Conservation (phyloP, 2,113 vertebrate species). For the Heptranchias perlo region DNA sequence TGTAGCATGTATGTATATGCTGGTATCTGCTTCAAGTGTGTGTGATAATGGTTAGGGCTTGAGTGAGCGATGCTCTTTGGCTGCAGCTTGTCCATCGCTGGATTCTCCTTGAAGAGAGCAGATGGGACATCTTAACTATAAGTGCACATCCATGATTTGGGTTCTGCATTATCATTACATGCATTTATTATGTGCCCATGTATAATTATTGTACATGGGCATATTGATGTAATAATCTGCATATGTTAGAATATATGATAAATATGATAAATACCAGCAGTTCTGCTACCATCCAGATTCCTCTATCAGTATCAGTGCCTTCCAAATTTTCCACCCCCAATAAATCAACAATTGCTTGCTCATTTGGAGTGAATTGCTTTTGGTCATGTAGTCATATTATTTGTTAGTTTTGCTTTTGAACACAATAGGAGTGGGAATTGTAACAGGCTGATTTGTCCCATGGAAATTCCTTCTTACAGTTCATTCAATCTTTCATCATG, state of each 20-base stretch:
- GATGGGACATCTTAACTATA: background rate
- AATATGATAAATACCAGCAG: background rate
- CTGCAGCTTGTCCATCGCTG: background rate
- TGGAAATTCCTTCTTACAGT: background rate
- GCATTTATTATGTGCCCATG: background rate
- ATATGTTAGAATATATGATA: background rate
- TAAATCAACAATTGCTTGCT: background rate
- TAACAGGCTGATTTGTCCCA: background rate
- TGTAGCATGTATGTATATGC: background rate
- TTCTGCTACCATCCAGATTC: background rate
- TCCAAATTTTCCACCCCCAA: background rate
- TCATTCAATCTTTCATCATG: background rate
- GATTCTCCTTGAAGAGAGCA: background rate
- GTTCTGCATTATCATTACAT: background rate
- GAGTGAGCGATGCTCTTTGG: background rate
- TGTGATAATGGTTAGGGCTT: background rate
- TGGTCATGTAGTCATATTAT: background rate
- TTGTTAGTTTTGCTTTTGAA: background rate
- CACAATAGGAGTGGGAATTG: background rate
- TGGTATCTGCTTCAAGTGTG: background rate
- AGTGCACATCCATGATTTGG: background rate
- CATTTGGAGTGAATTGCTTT: background rate
- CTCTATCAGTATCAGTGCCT: background rate
- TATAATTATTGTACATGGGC: background rate
- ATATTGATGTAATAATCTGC: background rate